These are phyloP conservation scores for Hiodon tergisus DNA, from an alignment of 2,113 vertebrate genomes.

Conservation along the genomic window DNA sequence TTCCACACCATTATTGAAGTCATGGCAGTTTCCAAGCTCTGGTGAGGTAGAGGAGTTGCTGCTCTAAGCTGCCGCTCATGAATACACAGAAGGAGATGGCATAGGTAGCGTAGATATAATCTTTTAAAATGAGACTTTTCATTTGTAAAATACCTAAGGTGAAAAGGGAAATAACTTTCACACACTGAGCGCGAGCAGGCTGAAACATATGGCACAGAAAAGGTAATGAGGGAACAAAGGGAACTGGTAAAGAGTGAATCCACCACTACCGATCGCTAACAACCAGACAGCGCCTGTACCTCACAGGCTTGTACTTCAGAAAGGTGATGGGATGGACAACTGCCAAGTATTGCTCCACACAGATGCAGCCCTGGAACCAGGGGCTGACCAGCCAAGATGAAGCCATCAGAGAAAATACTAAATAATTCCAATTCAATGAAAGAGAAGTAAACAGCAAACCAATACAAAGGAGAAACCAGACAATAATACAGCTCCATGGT, in stretches of 20 bases:
- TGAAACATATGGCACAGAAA: background rate
- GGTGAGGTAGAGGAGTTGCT: too few species aligned
- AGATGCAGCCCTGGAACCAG: conserved; percentile 3
- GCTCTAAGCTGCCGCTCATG: too few species aligned
- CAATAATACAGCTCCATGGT: background rate
- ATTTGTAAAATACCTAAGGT: too few species aligned
- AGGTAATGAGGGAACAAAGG: background rate
- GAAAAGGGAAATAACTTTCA: background rate
- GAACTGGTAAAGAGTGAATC: background rate
- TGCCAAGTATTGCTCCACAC: background rate
- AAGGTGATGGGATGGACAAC: conserved; percentile 11
- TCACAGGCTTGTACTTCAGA: background rate
- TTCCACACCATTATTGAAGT: too few species aligned
- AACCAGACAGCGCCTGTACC: background rate
- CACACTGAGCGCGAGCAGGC: background rate
- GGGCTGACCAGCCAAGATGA: background rate
- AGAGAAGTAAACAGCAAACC: background rate
- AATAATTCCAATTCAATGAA: background rate
- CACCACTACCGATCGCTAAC: background rate
- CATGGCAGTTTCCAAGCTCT: too few species aligned
- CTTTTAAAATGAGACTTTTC: too few species aligned
- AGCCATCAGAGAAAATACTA: background rate
- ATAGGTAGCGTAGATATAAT: too few species aligned
- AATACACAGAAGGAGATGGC: too few species aligned
- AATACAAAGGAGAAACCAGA: conserved; percentile 2